Base-by-base conservation (phyloP, 2,797 vertebrate species). In the Xiphorhynchus erythropygius region DNA sequence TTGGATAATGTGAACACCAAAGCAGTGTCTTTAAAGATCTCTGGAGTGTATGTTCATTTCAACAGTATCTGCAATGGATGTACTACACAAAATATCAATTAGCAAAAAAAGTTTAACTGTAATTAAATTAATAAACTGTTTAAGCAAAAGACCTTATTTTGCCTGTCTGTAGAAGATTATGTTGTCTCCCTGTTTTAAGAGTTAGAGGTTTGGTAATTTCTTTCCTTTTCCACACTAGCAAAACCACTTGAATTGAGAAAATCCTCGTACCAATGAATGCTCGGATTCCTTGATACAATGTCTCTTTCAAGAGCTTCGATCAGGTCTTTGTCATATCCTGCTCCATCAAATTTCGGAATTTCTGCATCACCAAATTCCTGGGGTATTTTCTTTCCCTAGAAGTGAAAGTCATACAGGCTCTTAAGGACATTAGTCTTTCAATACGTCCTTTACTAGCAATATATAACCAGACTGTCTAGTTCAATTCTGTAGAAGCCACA, bases 261-360 rank as follows among this genome's bases (percentile, higher is more conserved):
- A 96, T 89, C 59, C 42, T 87, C 97, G 94, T 98, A 99, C 99
- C 99, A 99, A 93, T 98, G 99, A 86, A 99, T 97, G 84, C 99
- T 99, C 25, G 99, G 99, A 97, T 99, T 99, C 87, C 99, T 98
- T 69, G 99, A 99, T 30, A 99, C 98, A 33, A 99, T 99, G 89
- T 99, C 99, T 97, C 99, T 99, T 96, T 99, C 99, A 60, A 99
- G 98, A 25, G 98, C 98, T 69, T 99, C 99, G 28, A 99, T 98
- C 85, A 99, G 96, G 89, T 99, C 99, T 86, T 98, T 98, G 97
- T 99, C 99, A 18, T 99, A 98, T 76, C 99, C 99, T 0, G 97
- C 97, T 74, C 98, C 98, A 92, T 99, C 99, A 98, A 99, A 99
- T 97, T 98, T 99, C 96, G 98, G 98, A 70, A 99, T 97, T 90